phyloP scores from a whole-genome alignment of 2,888 invertebrate genomes.

The Zaprionus bogoriensis region DNA sequence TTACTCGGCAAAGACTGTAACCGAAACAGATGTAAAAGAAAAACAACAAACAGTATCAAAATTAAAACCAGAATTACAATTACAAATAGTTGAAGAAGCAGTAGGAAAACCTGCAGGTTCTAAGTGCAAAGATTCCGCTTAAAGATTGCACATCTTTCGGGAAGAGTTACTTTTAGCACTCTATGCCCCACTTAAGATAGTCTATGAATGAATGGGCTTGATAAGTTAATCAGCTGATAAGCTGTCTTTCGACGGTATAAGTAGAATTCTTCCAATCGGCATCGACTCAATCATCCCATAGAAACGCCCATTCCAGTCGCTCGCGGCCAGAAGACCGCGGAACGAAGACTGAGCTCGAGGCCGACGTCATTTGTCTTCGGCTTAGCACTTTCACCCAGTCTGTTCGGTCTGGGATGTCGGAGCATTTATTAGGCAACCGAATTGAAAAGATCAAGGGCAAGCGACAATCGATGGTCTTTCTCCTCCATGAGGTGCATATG shows the following conservation, averaged over 20 bases:
- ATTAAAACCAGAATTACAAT: slow-evolving; percentile 27
- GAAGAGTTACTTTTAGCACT: not conserved
- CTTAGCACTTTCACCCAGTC: slow-evolving; percentile 68
- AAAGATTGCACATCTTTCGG: slow-evolving; percentile 19
- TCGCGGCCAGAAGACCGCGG: not conserved
- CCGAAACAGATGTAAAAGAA: not conserved
- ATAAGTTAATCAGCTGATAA: not conserved
- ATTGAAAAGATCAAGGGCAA: slow-evolving; percentile 23
- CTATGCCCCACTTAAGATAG: no score
- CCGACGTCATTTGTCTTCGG: slow-evolving; percentile 45
- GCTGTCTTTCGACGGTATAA: not conserved
- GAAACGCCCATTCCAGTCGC: slow-evolving; percentile 3
- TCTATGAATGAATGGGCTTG: not conserved
- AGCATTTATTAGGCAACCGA: slow-evolving; percentile 14
- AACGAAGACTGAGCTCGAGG: not conserved
- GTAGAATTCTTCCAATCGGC: not conserved
- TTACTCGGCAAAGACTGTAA: slow-evolving; percentile 29
- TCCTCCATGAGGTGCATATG: slow-evolving; percentile 17
- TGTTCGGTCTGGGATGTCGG: slow-evolving; percentile 2
- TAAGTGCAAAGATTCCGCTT: slow-evolving; percentile 5
- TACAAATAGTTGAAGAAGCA: slow-evolving; percentile 11
- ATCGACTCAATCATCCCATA: not conserved
- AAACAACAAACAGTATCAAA: slow-evolving; percentile 1
- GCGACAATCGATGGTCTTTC: slow-evolving; percentile 1
- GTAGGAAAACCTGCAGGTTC: slow-evolving; percentile 8